Conservation (phyloP, 2,888 invertebrate genomes). For the Oxystoma pomonae region DNA sequence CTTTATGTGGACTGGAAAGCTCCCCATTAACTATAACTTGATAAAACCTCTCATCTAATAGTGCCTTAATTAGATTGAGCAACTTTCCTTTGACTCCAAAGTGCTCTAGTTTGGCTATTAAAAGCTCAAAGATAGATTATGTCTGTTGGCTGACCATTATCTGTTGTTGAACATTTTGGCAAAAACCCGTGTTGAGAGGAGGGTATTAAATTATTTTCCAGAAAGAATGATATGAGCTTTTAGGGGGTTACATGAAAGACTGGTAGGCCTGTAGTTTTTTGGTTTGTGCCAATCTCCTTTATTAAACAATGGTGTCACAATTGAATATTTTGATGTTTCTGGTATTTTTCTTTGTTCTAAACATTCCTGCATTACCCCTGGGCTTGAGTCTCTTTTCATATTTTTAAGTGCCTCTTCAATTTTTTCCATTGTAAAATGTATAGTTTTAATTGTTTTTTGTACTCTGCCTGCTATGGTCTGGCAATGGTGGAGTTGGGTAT, state of each 20-base stretch:
- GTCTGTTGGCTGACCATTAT: no score
- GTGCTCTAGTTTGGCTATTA: background rate
- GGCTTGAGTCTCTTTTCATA: background rate
- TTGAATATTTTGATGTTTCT: background rate
- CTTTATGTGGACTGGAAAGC: background rate
- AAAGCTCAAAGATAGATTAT: no score
- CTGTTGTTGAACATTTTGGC: no score
- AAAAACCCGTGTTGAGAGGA: no score
- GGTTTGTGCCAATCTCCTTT: background rate
- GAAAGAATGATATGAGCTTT: no score
- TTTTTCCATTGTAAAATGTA: slow-evolving; percentile 1
- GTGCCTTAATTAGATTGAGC: background rate
- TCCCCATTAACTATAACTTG: background rate
- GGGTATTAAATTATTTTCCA: no score
- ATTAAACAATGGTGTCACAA: background rate
- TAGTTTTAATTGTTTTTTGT: background rate
- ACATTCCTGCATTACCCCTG: slow-evolving; percentile 3
- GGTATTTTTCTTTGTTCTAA: background rate
- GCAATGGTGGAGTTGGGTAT: background rate
- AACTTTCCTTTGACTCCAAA: background rate
- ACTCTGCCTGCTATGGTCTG: slow-evolving; percentile 1
- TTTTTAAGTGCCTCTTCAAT: slow-evolving; percentile 1
- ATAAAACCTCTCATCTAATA: background rate
- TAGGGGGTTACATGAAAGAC: slow-evolving; percentile 3
- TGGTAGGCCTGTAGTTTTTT: slow-evolving; percentile 1